Conservation (phyloP, 2,797 vertebrate genomes). For the Manis javanica region DNA sequence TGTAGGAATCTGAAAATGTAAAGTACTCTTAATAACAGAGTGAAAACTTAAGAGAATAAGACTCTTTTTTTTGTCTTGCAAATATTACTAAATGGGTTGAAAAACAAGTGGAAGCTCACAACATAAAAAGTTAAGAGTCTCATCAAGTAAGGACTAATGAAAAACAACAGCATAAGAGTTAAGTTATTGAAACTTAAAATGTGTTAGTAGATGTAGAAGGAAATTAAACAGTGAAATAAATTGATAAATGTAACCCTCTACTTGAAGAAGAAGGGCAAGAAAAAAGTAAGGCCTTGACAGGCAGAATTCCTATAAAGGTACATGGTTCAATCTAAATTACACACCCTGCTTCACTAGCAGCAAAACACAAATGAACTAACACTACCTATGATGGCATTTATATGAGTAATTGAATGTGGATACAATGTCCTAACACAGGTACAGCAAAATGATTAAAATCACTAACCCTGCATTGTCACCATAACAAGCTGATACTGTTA, state of each 20-base stretch:
- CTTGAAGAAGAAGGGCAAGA: slow-evolving; percentile 63
- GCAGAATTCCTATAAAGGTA: slow-evolving; percentile 7
- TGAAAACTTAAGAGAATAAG: neutral
- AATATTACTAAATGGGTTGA: neutral
- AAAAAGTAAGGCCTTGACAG: slow-evolving; percentile 58
- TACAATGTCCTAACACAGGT: neutral
- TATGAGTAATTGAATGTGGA: neutral
- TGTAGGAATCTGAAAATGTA: neutral
- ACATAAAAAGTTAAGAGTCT: neutral
- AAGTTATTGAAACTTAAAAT: slow-evolving; percentile 39
- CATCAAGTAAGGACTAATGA: neutral
- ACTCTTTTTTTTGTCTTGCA: slow-evolving; percentile 9
- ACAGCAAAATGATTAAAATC: no score
- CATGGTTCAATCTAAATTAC: slow-evolving; percentile 58
- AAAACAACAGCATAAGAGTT: slow-evolving; percentile 3
- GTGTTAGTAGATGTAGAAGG: neutral
- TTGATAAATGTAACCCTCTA: neutral
- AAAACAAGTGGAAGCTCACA: neutral
- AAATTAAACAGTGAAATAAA: slow-evolving; percentile 7
- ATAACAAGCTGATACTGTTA: neutral
- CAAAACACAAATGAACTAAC: neutral
- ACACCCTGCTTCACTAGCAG: neutral
- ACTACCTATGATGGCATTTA: slow-evolving; percentile 47
- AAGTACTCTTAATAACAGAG: neutral
- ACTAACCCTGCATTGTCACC: neutral